Evolutionary conservation across 2,888 invertebrate species (phyloP).

Genomic region (Cantharis rufa): DNA sequence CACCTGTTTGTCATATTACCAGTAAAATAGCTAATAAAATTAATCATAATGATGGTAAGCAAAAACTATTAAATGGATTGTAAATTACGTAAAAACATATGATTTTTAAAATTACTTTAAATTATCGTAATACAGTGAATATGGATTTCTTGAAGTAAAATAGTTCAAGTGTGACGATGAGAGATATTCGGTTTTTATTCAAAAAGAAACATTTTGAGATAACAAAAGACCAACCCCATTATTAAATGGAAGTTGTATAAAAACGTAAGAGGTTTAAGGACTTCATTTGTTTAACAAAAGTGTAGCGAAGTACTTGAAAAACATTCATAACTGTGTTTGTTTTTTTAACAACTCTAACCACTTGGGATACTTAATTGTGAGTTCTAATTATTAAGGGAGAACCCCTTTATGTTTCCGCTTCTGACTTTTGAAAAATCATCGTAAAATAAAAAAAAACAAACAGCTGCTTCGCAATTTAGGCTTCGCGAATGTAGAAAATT

Average conservation of each 20-base stretch:
- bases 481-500: not conserved
- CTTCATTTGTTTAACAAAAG: not conserved
- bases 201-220: not conserved
- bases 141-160: too few species aligned
- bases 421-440: not conserved
- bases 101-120: not conserved
- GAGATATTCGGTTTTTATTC: not conserved
- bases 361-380: not conserved
- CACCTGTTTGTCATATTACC: too few species aligned
- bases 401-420: not conserved
- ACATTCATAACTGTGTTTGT: not conserved
- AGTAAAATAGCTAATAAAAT: not conserved
- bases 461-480: not conserved
- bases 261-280: not conserved
- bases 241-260: not conserved
- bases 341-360: not conserved
- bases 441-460: not conserved
- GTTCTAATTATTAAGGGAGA: not conserved
- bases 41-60: not conserved
- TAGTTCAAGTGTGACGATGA: too few species aligned
- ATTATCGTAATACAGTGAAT: not conserved
- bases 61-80: not conserved
- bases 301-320: not conserved
- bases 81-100: not conserved
- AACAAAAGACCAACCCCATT: not conserved